These are phyloP conservation scores for Creontiades dilutus DNA, from an alignment of 2,888 invertebrate genomes.

Conservation along the genomic window DNA sequence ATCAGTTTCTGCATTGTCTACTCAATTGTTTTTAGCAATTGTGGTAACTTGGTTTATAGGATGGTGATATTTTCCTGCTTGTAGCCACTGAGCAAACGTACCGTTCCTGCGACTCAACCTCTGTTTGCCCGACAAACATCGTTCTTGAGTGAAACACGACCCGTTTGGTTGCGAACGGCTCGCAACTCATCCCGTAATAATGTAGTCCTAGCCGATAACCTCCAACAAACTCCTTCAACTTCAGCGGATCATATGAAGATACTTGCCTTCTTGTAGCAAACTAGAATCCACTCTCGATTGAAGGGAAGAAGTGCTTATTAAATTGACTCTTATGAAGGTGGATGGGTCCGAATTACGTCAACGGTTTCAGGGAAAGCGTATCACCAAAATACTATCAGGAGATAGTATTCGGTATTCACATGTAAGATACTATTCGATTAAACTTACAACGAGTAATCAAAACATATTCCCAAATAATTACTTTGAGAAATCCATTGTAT, in stretches of 20 bases:
- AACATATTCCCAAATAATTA: too few species aligned
- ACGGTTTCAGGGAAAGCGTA: too few species aligned
- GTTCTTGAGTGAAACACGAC: constrained; percentile 30
- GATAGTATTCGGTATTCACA: too few species aligned
- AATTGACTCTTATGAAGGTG: too few species aligned
- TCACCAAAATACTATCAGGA: too few species aligned
- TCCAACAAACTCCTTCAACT: background rate
- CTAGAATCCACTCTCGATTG: background rate
- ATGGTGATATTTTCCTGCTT: background rate
- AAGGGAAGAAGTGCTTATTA: too few species aligned
- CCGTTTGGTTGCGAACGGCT: constrained; percentile 4
- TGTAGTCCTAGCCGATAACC: background rate
- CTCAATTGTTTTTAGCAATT: background rate
- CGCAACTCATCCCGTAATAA: constrained; percentile 24
- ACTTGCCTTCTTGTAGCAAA: constrained; percentile 1
- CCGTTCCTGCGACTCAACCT: constrained; percentile 21
- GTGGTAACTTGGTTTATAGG: constrained; percentile 8
- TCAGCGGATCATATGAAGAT: background rate
- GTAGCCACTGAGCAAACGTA: constrained; percentile 41
- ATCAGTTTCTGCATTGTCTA: background rate
- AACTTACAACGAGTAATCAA: too few species aligned
- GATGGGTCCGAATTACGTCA: too few species aligned
- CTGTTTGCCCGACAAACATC: constrained; percentile 46
- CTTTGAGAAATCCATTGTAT: too few species aligned
- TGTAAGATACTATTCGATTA: too few species aligned